Conservation (phyloP, 2,888 invertebrate species). For the Drosophila leonis region DNA sequence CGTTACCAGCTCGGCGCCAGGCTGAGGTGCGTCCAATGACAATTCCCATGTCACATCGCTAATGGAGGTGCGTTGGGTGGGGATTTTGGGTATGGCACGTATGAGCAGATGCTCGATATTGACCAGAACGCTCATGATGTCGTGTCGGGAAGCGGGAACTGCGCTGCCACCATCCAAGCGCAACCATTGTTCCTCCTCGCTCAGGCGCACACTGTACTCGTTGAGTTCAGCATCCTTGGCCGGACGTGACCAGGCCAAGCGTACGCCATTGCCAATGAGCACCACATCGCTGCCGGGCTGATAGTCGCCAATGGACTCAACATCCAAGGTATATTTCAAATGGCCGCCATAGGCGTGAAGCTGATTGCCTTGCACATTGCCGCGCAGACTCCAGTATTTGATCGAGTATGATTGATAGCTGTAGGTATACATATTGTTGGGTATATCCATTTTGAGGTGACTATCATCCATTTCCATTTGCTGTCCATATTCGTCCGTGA, state of each 20-base stretch:
- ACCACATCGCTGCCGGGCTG: constrained; percentile 92
- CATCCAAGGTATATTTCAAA: constrained; percentile 91
- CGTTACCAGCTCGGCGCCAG: constrained; percentile 88
- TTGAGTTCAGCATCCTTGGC: constrained; percentile 56
- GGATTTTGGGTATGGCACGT: constrained; percentile 90
- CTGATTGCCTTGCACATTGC: constrained; percentile 90
- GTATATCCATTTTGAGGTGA: constrained; percentile 86
- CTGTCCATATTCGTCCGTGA: constrained; percentile 87
- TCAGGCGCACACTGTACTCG: constrained; percentile 87
- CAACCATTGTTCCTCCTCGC: constrained; percentile 90
- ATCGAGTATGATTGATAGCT: constrained; percentile 86
- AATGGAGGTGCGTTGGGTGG: constrained; percentile 87
- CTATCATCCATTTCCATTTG: constrained; percentile 54
- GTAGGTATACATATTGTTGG: constrained; percentile 88
- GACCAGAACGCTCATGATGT: constrained; percentile 93
- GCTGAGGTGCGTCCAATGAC: constrained; percentile 86
- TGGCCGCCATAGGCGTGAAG: constrained; percentile 95
- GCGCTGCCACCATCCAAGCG: constrained; percentile 86
- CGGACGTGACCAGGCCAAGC: constrained; percentile 89
- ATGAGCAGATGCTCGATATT: constrained; percentile 93
- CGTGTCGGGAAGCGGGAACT: constrained; percentile 89
- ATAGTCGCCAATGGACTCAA: constrained; percentile 87
- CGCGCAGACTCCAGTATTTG: constrained; percentile 92
- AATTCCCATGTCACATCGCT: constrained; percentile 95
- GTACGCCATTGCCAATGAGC: constrained; percentile 91